A percentile compares a stretch with the other conserved stretches of the same genome.
Evolutionary conservation across 2,888 invertebrate genomes (phyloP).

Genomic region (Keiferia lycopersicella): DNA sequence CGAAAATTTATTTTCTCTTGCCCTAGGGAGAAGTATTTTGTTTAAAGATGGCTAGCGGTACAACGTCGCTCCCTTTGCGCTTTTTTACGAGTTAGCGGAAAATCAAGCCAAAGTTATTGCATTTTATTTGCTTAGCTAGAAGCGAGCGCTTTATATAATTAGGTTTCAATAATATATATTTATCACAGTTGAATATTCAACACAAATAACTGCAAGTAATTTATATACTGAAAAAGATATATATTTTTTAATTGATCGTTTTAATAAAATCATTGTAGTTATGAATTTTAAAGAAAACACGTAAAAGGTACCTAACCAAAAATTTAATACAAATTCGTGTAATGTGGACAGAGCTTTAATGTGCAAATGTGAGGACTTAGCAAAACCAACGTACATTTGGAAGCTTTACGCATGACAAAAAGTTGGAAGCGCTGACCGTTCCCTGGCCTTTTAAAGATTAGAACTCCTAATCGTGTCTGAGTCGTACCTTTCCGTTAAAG

Average conservation of each 20-base stretch:
- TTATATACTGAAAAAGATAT: no score
- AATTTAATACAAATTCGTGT: neutral
- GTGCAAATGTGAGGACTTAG: conserved; percentile 19
- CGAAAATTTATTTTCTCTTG: conserved; percentile 55
- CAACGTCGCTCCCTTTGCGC: neutral
- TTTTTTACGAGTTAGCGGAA: conserved; percentile 4
- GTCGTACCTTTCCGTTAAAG: conserved; percentile 57
- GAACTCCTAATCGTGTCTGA: conserved; percentile 66
- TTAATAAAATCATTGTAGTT: no score
- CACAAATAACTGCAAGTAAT: no score
- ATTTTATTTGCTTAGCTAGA: neutral
- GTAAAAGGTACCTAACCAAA: no score
- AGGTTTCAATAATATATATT: no score
- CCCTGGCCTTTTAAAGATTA: conserved; percentile 61
- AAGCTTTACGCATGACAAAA: conserved; percentile 29
- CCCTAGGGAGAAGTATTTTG: conserved; percentile 59
- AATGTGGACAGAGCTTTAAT: conserved; percentile 6
- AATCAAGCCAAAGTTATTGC: no score
- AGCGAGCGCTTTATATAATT: no score
- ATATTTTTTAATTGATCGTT: no score
- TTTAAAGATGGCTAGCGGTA: conserved; percentile 40
- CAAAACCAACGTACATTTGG: conserved; percentile 19
- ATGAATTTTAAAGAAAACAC: no score
- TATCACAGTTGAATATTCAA: no score
- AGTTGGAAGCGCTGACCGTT: conserved; percentile 39